Base-by-base conservation (phyloP, 1,140 invertebrate genomes). In the Caenorhabditis elegans region DNA sequence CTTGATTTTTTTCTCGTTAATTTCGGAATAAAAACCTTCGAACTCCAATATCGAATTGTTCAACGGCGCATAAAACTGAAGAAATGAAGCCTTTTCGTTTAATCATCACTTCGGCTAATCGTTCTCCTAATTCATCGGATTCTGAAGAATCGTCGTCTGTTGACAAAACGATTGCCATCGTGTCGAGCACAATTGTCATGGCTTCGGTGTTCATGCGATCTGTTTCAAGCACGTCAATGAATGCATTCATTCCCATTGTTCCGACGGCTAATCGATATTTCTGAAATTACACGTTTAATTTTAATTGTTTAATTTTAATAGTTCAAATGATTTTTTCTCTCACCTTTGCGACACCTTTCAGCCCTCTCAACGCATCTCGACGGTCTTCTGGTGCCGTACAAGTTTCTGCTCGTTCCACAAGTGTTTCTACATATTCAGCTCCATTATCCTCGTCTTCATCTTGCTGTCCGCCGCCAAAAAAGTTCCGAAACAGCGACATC, bases 261-360 rank as follows among this genome's bases (percentile, higher is more conserved):
- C 96, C 97, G 65, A 99, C 97, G 91, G 98, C 95, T 3, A 98
- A 92, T 10, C 97, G 92, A 90, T 95, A 96, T 89, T 95, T 97
- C 88, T 92, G 82, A 48, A 49, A 70, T 2, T 31, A 43, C n/a
- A n/a, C n/a, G n/a, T n/a, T n/a, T n/a, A n/a, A n/a, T n/a, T n/a
- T n/a, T n/a, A n/a, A n/a, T n/a, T n/a, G n/a, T n/a, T n/a, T n/a
- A n/a, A n/a, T n/a, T n/a, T n/a, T n/a, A n/a, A n/a, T n/a, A n/a
- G n/a, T n/a, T n/a, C n/a, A n/a, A n/a, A n/a, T n/a, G n/a, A n/a
- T n/a, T n/a, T n/a, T n/a, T n/a, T n/a, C n/a, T n/a, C n/a, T n/a
- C n/a, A 92, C 92, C 88, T 94, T 93, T 0, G 97, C 97, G 76
- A 99, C 91, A 1, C 96, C 94, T 91, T 96, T 96, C 1, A 99